Evolutionary conservation across 2,888 invertebrate genomes (phyloP).

Genomic region (Morpho achilles): DNA sequence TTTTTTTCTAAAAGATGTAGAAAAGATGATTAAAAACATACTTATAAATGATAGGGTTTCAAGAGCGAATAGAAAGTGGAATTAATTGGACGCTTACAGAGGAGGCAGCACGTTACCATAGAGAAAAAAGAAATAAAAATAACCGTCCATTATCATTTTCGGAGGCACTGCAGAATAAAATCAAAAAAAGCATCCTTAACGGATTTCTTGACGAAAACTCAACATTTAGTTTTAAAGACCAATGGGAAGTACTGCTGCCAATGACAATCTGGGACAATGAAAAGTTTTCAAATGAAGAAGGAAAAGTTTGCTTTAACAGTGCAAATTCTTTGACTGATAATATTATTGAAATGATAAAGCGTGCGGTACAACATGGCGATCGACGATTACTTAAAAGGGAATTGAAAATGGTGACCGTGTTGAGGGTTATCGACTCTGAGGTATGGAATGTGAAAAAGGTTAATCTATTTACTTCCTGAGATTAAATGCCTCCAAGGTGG

Average conservation of each 20-base stretch:
- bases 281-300: conserved; percentile 53
- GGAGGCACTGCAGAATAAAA: conserved; percentile 51
- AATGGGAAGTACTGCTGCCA: conserved; percentile 56
- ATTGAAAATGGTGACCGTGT: conserved; percentile 42
- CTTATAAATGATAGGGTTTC: conserved; percentile 43
- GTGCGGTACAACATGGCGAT: conserved; percentile 42
- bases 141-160: conserved; percentile 42
- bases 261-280: conserved; percentile 60
- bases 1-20: no score
- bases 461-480: no score
- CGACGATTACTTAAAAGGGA: conserved; percentile 43
- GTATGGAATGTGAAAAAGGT: conserved; percentile 33
- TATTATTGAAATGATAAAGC: conserved; percentile 48
- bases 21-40: no score
- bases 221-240: conserved; percentile 46
- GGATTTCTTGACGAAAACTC: conserved; percentile 52
- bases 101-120: conserved; percentile 47
- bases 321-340: conserved; percentile 54
- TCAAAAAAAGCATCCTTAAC: conserved; percentile 49
- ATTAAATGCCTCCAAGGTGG: not conserved
- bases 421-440: conserved; percentile 54
- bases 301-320: conserved; percentile 52
- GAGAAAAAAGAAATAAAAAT: conserved; percentile 38
- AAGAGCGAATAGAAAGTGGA: conserved; percentile 55
- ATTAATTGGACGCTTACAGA: conserved; percentile 57